Percentiles rank a stretch among this genome's conserved stretches.
Evolutionary conservation across 2,888 invertebrate species (phyloP).

Genomic region (Campaea margaritaria): DNA sequence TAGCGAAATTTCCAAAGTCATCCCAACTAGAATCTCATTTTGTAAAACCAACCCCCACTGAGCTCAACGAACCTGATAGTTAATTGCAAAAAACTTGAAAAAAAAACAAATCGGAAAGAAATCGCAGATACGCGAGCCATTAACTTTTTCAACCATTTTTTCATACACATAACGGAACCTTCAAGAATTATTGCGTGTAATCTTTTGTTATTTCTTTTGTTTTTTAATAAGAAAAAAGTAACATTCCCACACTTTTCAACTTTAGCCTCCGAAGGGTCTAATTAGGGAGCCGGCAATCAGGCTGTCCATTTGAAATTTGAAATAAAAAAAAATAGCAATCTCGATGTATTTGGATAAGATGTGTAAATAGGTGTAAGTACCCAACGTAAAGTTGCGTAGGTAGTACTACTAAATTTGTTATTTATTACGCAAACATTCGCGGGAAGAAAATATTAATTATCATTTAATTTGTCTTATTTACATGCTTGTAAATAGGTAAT

Average conservation of each 20-base stretch:
- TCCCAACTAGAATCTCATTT: slow-evolving; percentile 38
- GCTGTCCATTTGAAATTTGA: slow-evolving; percentile 1
- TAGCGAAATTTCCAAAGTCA: slow-evolving; percentile 12
- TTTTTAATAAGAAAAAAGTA: slow-evolving; percentile 56
- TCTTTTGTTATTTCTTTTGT: slow-evolving; percentile 75
- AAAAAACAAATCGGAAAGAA: slow-evolving; percentile 56
- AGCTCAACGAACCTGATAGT: slow-evolving; percentile 72
- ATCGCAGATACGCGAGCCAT: slow-evolving; percentile 80
- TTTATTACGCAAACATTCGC: too few species aligned
- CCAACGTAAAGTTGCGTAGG: too few species aligned
- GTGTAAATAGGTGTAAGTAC: too few species aligned
- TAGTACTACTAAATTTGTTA: too few species aligned
- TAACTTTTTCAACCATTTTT: slow-evolving; percentile 72
- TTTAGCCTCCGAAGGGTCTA: slow-evolving; percentile 28
- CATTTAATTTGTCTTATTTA: too few species aligned
- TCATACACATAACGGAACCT: slow-evolving; percentile 74
- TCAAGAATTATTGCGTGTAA: slow-evolving; percentile 77
- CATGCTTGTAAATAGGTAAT: too few species aligned
- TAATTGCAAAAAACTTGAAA: slow-evolving; percentile 57
- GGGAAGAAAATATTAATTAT: too few species aligned
- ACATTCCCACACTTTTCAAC: slow-evolving; percentile 70
- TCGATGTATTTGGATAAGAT: not conserved
- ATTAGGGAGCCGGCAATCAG: slow-evolving; percentile 13
- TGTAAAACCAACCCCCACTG: slow-evolving; percentile 64
- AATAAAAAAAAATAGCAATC: not conserved